Conservation (phyloP, 2,888 invertebrate species). For the Sesia bembeciformis region DNA sequence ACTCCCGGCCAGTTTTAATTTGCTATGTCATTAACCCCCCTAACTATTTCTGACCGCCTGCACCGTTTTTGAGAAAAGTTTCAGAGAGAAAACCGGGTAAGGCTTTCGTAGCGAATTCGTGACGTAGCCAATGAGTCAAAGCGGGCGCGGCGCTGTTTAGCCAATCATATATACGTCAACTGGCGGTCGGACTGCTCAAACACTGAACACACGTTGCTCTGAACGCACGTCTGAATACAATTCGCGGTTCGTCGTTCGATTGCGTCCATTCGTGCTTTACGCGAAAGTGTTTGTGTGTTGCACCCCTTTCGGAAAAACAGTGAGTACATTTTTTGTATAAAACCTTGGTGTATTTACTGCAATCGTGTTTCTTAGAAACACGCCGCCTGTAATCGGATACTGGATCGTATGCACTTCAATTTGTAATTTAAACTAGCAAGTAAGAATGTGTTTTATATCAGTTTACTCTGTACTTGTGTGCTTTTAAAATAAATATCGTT, state of each 20-base stretch:
- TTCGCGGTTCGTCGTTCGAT: background rate
- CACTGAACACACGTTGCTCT: conserved; percentile 31
- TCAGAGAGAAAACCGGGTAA: background rate
- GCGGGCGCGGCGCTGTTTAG: conserved; percentile 43
- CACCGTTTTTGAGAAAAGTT: background rate
- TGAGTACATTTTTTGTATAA: conserved; percentile 33
- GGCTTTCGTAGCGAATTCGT: conserved; percentile 37
- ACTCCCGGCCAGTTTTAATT: background rate
- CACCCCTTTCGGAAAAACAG: conserved; percentile 30
- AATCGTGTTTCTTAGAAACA: conserved; percentile 1
- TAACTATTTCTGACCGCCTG: background rate
- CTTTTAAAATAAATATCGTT: background rate
- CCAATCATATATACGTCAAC: conserved; percentile 61
- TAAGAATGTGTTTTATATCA: background rate
- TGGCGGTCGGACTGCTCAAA: conserved; percentile 39
- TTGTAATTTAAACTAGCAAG: background rate
- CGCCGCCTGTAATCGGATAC: conserved; percentile 23
- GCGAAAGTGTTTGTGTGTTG: conserved; percentile 37
- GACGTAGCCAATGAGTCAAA: conserved; percentile 36
- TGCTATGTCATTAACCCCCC: no score
- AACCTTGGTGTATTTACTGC: conserved; percentile 2
- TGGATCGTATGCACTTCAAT: conserved; percentile 14
- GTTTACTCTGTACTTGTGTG: background rate
- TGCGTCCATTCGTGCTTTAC: conserved; percentile 12
- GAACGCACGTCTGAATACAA: conserved; percentile 38